Percentiles rank a stretch among this genome's conserved stretches.
Conservation (phyloP, 2,113 vertebrate genomes). For the Melanocharis versteri region DNA sequence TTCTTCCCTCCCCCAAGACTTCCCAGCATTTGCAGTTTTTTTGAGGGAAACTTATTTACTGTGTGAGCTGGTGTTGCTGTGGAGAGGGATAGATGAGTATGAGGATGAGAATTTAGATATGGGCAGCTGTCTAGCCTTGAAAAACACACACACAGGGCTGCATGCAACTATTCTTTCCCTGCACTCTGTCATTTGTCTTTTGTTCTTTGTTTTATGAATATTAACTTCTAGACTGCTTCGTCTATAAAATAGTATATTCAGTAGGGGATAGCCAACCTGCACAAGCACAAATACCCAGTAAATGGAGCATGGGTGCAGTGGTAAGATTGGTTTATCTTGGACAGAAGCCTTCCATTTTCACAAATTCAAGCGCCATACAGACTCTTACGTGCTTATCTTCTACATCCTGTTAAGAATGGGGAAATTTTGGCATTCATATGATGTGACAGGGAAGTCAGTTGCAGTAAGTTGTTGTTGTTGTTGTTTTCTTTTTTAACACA, state of each 20-base stretch:
- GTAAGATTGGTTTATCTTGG: neutral
- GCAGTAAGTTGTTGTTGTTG: neutral
- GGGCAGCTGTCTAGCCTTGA: neutral
- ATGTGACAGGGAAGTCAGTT: neutral
- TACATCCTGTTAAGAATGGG: neutral
- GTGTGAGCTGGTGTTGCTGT: neutral
- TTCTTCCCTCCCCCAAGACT: neutral
- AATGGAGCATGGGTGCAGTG: neutral
- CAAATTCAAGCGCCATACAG: neutral
- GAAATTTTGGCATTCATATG: neutral
- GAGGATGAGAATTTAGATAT: neutral
- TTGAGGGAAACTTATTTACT: neutral
- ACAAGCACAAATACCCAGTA: neutral
- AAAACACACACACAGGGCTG: fast-evolving
- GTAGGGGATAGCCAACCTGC: neutral
- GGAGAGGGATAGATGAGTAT: neutral
- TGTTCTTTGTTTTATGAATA: neutral
- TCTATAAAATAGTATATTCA: neutral
- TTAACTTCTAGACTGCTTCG: neutral
- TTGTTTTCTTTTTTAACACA: neutral
- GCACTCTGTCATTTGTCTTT: neutral
- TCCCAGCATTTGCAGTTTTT: neutral
- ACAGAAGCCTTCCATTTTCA: neutral
- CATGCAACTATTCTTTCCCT: neutral
- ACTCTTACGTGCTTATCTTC: neutral